Base-by-base conservation (phyloP, 2,888 invertebrate genomes). In the Schrankia costaestrigalis region DNA sequence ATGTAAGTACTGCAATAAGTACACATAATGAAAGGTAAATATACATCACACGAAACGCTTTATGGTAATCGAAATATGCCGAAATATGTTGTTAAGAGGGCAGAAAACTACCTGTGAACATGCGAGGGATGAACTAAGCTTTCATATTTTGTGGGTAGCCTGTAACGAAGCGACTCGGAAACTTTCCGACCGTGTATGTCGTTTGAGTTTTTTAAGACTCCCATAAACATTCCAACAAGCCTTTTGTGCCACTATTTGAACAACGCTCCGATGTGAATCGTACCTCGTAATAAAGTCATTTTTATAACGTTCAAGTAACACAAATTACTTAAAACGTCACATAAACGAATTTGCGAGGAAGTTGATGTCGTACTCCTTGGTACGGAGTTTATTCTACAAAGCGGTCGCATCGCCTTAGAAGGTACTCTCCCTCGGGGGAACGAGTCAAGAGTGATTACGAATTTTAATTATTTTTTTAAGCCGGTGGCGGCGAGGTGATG, bases 381-480 rank as follows among this genome's bases (percentile, higher is more conserved):
- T 55, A 61, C 58, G 56, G 55, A 55, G 48, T 54, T 48, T 49
- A 49, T 52, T 50, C 41, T 34, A 61, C 60, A 67, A 67, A 70
- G 68, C 60, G 58, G 43, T 53, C 56, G 57, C 31, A 13, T 31
- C 26, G 26, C 18, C 78, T 75, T 72, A 78, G 70, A 58, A 64
- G 66, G 63, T 50, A 46, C 42, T 44, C 57, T 63, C 72, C 72
- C 78, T 67, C 53, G 53, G 72, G 75, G 83, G 78, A 65, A 61
- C 75, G 78, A 86, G 80, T 87, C 87, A 84, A 83, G 84, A 87
- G 85, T 87, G 85, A 87, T 87, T 87, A 86, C 86, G 82, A 85
- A 85, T 87, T 87, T 87, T 87, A 87, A 87, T 87, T 87, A 87
- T 87, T 87, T 86, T 87, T 87, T 87, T 86, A 87, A 87, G 87